Conservation (phyloP, 2,888 invertebrate genomes). For the Oscheius sp. region DNA sequence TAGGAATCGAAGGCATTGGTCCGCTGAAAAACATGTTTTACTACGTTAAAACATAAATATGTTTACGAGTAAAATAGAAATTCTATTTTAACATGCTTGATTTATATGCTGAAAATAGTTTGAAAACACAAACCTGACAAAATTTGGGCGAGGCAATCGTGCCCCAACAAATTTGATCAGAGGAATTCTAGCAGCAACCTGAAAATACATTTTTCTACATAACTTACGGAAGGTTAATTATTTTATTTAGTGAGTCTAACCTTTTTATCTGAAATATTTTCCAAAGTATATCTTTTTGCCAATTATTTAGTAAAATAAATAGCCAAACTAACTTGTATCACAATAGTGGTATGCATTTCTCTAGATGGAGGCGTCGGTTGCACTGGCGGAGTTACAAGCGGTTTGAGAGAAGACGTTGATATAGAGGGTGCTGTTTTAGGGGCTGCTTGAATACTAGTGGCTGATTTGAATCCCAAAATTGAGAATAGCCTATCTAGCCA, state of each 20-base stretch:
- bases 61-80: not conserved
- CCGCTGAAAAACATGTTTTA: slow-evolving; percentile 31
- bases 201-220: not conserved
- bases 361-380: slow-evolving; percentile 8
- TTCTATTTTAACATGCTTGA: too few species aligned
- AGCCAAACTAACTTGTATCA: slow-evolving; percentile 7
- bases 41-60: not conserved
- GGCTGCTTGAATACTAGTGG: not conserved
- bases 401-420: not conserved
- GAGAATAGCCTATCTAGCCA: slow-evolving; percentile 17
- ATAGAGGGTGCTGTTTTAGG: not conserved
- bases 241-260: too few species aligned
- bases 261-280: too few species aligned
- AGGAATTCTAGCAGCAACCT: slow-evolving; percentile 53
- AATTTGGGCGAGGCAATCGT: slow-evolving; percentile 64
- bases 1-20: slow-evolving; percentile 34
- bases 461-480: slow-evolving; percentile 8
- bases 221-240: not conserved
- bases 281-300: not conserved
- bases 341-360: slow-evolving; percentile 25
- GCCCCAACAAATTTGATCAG: slow-evolving; percentile 68
- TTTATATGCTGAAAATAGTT: not conserved
- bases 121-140: slow-evolving; percentile 32
- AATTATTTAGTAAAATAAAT: not conserved
- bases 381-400: not conserved